These are phyloP conservation scores for Apotomis betuletana DNA, from an alignment of 2,888 invertebrate species.

Conservation along the genomic window DNA sequence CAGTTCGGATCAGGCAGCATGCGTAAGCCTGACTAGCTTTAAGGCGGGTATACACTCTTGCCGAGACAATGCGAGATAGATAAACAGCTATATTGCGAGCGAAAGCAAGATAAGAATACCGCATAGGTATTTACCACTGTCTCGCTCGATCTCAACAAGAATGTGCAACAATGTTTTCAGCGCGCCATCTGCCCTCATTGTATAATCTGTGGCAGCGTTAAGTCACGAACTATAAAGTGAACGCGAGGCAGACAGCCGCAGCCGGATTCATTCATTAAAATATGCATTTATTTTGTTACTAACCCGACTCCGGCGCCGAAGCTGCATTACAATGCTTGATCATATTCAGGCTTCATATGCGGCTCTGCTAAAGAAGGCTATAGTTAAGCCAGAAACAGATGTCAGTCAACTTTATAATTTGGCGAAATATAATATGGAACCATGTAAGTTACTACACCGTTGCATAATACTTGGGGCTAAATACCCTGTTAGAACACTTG, in stretches of 20 bases:
- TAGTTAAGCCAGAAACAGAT: too few relatives aligned
- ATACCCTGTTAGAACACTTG: too few relatives aligned
- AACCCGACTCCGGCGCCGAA: conserved; percentile 43
- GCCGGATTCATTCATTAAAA: conserved; percentile 76
- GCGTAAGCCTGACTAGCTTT: too few relatives aligned
- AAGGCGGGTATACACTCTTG: not conserved
- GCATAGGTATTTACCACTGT: too few relatives aligned
- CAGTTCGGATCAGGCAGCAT: too few relatives aligned
- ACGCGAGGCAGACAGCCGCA: conserved; percentile 60
- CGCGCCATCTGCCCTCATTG: conserved; percentile 34
- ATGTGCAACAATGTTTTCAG: conserved; percentile 1
- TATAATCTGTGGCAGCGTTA: conserved; percentile 63
- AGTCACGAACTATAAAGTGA: conserved; percentile 64
- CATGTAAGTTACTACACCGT: too few relatives aligned
- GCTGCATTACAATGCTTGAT: conserved; percentile 34
- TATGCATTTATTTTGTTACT: conserved; percentile 63
- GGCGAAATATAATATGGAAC: not conserved
- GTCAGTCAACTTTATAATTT: not conserved
- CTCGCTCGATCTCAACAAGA: not conserved
- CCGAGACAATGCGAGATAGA: not conserved
- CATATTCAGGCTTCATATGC: conserved; percentile 27
- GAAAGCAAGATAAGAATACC: too few relatives aligned
- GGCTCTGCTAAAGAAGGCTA: not conserved
- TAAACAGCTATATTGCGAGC: too few relatives aligned
- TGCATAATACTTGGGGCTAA: too few relatives aligned